A percentile compares a stretch with the other conserved stretches of the same genome.
Conservation (phyloP, 2,888 invertebrate genomes). For the Branchipolynoe longqiensis region DNA sequence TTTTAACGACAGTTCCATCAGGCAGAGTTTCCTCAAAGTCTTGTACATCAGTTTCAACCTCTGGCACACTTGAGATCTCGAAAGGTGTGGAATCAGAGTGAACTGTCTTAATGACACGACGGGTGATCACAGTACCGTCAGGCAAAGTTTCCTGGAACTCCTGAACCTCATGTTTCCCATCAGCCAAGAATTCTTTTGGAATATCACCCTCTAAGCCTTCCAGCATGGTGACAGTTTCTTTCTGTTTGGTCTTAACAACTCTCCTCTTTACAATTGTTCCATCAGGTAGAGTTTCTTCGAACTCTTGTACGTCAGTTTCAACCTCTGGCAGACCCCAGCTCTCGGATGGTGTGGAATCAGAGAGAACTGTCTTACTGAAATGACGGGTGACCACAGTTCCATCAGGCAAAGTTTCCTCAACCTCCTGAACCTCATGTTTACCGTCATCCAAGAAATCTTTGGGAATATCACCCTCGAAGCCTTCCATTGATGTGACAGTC, state of each 20-base stretch:
- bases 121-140: too few species aligned
- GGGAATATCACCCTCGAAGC: slow-evolving; percentile 65
- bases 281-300: slow-evolving; percentile 65
- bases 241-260: too few species aligned
- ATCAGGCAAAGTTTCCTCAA: slow-evolving; percentile 74
- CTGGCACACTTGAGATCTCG: too few species aligned
- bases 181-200: too few species aligned
- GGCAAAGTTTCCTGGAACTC: too few species aligned
- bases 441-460: background rate
- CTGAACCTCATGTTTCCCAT: too few species aligned
- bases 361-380: slow-evolving; percentile 46
- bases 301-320: slow-evolving; percentile 61
- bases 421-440: slow-evolving; percentile 64
- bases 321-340: slow-evolving; percentile 57
- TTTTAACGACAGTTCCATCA: slow-evolving; percentile 69
- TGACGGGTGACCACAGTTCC: slow-evolving; percentile 69
- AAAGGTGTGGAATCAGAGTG: too few species aligned
- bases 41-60: slow-evolving; percentile 63
- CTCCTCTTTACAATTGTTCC: background rate
- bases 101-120: too few species aligned
- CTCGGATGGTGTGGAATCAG: slow-evolving; percentile 62
- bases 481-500: slow-evolving; percentile 70
- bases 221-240: too few species aligned
- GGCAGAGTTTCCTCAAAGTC: slow-evolving; percentile 68
- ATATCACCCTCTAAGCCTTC: too few species aligned